A percentile compares a stretch with the other conserved stretches of the same genome.
These are phyloP conservation scores for Cheilosia vernalis DNA, from an alignment of 2,888 invertebrate genomes.

Conservation along the genomic window DNA sequence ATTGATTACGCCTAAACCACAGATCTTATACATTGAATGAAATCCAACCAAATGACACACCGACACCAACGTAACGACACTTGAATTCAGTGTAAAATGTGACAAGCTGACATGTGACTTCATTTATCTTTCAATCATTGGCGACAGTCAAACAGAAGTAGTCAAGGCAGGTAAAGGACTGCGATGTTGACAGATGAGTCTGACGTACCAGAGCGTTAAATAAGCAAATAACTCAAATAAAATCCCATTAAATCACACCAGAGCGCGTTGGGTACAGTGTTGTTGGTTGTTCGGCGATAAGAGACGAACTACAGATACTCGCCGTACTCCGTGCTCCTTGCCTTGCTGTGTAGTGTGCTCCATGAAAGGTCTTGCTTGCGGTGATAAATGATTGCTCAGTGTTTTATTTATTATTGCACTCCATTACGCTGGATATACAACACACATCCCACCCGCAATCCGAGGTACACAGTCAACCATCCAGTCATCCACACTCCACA, in stretches of 20 bases:
- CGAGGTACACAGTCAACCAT: constrained; percentile 16
- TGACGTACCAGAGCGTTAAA: constrained; percentile 76
- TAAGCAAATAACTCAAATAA: constrained; percentile 75
- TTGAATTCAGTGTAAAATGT: constrained; percentile 37
- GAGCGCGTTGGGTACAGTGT: neutral
- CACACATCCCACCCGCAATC: constrained; percentile 20
- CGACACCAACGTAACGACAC: neutral
- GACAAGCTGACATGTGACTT: constrained; percentile 65
- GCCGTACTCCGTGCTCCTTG: neutral
- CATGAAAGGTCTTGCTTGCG: constrained; percentile 41
- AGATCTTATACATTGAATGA: constrained; percentile 31
- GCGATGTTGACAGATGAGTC: constrained; percentile 74
- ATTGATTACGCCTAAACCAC: constrained; percentile 7
- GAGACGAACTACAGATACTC: constrained; percentile 27
- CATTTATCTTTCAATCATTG: constrained; percentile 73
- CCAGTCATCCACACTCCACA: neutral
- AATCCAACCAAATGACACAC: constrained; percentile 10
- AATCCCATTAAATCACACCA: constrained; percentile 74
- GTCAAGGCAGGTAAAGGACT: constrained; percentile 49
- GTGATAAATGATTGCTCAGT: constrained; percentile 75
- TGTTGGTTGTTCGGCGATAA: constrained; percentile 19
- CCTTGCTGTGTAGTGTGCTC: neutral
- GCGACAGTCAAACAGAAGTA: constrained; percentile 54
- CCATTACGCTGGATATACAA: constrained; percentile 64
- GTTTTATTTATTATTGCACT: constrained; percentile 75